A percentile compares a stretch with the other conserved stretches of the same genome.
Conservation (phyloP, 2,888 invertebrate species). For the Ochlodes sylvanus region DNA sequence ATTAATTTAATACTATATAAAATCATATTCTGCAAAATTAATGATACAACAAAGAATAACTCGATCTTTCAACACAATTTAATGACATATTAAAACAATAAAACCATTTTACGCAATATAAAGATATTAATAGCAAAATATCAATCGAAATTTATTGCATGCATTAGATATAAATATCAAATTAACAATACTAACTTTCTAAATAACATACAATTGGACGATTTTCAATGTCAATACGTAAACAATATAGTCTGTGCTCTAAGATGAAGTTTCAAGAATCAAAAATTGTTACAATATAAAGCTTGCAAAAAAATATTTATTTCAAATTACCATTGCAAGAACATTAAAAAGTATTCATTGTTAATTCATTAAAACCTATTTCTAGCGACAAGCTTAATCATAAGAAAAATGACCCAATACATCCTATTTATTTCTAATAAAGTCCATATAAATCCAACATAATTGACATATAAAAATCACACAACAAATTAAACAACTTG, state of each 20-base stretch:
- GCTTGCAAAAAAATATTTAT: no score
- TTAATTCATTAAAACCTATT: no score
- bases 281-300: not conserved
- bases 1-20: constrained; percentile 56
- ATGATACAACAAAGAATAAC: constrained; percentile 70
- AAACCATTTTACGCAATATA: constrained; percentile 54
- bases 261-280: constrained; percentile 8
- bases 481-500: not conserved
- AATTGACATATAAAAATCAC: not conserved
- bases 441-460: not conserved
- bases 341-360: no score
- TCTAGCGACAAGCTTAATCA: no score
- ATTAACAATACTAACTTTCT: constrained; percentile 69
- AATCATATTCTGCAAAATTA: constrained; percentile 59
- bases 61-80: constrained; percentile 66
- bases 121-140: constrained; percentile 75
- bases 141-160: constrained; percentile 81
- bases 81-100: constrained; percentile 64
- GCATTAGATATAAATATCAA: constrained; percentile 69
- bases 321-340: no score
- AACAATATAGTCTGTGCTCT: constrained; percentile 28
- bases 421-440: not conserved
- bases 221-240: constrained; percentile 54
- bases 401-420: not conserved
- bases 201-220: constrained; percentile 73